These are phyloP conservation scores for Venustoraphidia nigricollis DNA, from an alignment of 2,888 invertebrate species.

Conservation along the genomic window DNA sequence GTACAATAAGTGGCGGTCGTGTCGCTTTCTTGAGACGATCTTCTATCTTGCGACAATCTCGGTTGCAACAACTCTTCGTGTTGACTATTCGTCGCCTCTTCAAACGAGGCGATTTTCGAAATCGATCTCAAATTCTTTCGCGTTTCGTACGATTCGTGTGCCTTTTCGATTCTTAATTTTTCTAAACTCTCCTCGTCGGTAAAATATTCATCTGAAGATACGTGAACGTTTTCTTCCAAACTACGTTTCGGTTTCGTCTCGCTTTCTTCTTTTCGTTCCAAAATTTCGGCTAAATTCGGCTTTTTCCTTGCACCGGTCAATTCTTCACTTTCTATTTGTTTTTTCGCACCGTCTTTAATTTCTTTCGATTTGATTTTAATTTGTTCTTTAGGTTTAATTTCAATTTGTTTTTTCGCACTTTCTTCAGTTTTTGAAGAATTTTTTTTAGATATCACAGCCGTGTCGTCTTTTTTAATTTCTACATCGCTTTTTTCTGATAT, in stretches of 20 bases:
- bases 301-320: too few species aligned
- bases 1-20: background rate
- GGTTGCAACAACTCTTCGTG: conserved; percentile 18
- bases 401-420: background rate
- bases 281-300: conserved; percentile 36
- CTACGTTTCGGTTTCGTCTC: conserved; percentile 25
- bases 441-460: background rate
- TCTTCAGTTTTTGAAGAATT: background rate
- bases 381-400: background rate
- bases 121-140: conserved; percentile 8
- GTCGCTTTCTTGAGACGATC: conserved; percentile 6
- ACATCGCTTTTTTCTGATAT: background rate
- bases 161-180: conserved; percentile 1
- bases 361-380: background rate
- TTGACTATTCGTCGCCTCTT: conserved; percentile 24
- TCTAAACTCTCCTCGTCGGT: background rate
- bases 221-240: conserved; percentile 20
- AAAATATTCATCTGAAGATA: background rate
- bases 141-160: background rate
- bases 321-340: background rate
- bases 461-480: background rate
- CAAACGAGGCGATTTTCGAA: conserved; percentile 24
- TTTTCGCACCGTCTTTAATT: background rate
- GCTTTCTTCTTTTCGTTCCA: conserved; percentile 13
- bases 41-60: conserved; percentile 6